Conservation (phyloP, 2,888 invertebrate species). For the Magallana nippona region DNA sequence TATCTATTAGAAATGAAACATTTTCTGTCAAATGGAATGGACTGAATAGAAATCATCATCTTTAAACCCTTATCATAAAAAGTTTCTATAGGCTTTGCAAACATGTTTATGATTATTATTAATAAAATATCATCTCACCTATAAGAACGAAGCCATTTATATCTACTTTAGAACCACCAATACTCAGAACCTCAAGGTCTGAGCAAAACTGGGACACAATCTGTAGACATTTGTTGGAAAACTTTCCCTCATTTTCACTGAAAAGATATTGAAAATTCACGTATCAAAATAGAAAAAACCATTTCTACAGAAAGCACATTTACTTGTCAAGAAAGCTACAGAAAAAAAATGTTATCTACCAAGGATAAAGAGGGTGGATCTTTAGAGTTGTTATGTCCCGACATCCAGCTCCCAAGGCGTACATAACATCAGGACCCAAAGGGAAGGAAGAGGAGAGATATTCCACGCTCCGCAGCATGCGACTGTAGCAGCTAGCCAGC, state of each 20-base stretch:
- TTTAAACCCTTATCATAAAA: too few species aligned
- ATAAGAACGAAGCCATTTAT: conserved; percentile 69
- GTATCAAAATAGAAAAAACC: too few species aligned
- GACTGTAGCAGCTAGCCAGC: conserved; percentile 75
- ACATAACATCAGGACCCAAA: conserved; percentile 75
- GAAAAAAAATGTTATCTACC: conserved; percentile 60
- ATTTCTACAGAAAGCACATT: too few species aligned
- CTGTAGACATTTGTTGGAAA: conserved; percentile 72
- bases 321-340: too few species aligned
- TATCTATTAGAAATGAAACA: too few species aligned
- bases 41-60: too few species aligned
- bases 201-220: conserved; percentile 74
- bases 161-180: conserved; percentile 73
- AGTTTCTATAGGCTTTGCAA: too few species aligned
- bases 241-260: conserved; percentile 65
- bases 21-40: too few species aligned
- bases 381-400: conserved; percentile 71
- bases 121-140: conserved; percentile 54
- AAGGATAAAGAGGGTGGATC: conserved; percentile 71
- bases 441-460: conserved; percentile 74
- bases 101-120: too few species aligned
- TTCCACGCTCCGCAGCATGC: conserved; percentile 69
- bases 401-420: conserved; percentile 78
- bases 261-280: conserved; percentile 11
- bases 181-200: conserved; percentile 67